Evolutionary conservation across 2,113 vertebrate genomes (phyloP), one percentile per base, ranked within the genome.

Genomic region (Ameiurus melas): DNA sequence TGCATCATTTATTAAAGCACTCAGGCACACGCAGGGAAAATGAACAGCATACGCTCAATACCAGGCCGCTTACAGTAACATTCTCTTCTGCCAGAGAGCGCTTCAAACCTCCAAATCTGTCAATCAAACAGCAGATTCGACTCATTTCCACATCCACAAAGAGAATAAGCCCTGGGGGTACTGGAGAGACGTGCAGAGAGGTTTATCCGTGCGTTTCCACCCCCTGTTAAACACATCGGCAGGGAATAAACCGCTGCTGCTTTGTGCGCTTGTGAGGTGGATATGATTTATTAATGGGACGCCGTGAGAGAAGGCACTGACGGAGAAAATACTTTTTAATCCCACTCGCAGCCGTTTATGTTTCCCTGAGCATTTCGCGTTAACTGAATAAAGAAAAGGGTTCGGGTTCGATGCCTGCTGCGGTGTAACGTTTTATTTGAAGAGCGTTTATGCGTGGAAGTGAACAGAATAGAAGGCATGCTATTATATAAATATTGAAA

Each of bases 241-340:
- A 66, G 79, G 86, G 66, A 71, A 58, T 71, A 75, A 19, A 82
- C 19, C 13, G 85, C 19, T 47, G 36, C 79, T 27, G 68, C 43
- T 86, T 7, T 83, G n/a, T 53, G 64, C 5, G 57, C 75, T 30
- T 47, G 60, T 70, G 88, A 36, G 86, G 39, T 66, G 60, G 39
- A 51, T 27, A 51, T 84, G 60, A 84, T 66, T 66, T 84, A 84
- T 84, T 84, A 84, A 84, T 79, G 75, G 30, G 17, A n/a, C 19
- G 19, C 16, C 4, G 30, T 25, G 39, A 75, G 36, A 8, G 53
- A 82, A 12, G 20, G 57, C 70, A 68, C 39, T 25, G 33, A 13
- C 25, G 47, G n/a, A 39, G 33, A 33, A 64, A 79, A 79, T 14
- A 83, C 20, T 80, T 64, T 47, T 22, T 27, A 47, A 86, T 27